A percentile compares a stretch with the other conserved stretches of the same genome.
Evolutionary conservation across 1,140 invertebrate genomes (phyloP).

Genomic region (Mya arenaria): DNA sequence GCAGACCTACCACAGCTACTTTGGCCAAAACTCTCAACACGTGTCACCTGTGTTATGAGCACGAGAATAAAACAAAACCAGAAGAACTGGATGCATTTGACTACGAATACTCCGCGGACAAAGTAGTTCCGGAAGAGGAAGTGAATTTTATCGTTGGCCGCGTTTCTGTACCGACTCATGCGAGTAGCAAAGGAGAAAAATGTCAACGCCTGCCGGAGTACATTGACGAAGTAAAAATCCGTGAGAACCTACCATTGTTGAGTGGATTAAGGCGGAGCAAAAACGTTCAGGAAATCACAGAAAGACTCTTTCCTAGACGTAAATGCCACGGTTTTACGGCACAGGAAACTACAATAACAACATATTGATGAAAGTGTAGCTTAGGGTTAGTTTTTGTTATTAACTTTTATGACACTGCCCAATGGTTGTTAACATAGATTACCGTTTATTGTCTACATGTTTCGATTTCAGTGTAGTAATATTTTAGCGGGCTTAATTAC

Average conservation of each 20-base stretch:
- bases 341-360: conserved; percentile 29
- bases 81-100: conserved; percentile 61
- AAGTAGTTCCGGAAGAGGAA: conserved; percentile 57
- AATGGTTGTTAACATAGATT: too few relatives aligned
- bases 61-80: conserved; percentile 58
- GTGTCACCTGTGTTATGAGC: conserved; percentile 68
- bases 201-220: conserved; percentile 59
- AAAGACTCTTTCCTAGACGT: conserved; percentile 48
- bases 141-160: conserved; percentile 59
- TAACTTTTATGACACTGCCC: too few relatives aligned
- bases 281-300: conserved; percentile 61
- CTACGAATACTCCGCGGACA: conserved; percentile 60
- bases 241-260: conserved; percentile 60
- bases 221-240: conserved; percentile 65
- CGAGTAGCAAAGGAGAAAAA: conserved; percentile 35
- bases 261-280: conserved; percentile 60
- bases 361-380: conserved; percentile 2
- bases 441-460: too few relatives aligned
- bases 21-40: conserved; percentile 59
- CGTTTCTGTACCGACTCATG: conserved; percentile 50
- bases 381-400: too few relatives aligned
- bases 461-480: too few relatives aligned
- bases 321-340: conserved; percentile 20
- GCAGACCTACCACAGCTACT: conserved; percentile 65
- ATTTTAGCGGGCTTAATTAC: too few relatives aligned